Base-by-base conservation (phyloP, 1,140 invertebrate species). In the Drosophila arizonae region DNA sequence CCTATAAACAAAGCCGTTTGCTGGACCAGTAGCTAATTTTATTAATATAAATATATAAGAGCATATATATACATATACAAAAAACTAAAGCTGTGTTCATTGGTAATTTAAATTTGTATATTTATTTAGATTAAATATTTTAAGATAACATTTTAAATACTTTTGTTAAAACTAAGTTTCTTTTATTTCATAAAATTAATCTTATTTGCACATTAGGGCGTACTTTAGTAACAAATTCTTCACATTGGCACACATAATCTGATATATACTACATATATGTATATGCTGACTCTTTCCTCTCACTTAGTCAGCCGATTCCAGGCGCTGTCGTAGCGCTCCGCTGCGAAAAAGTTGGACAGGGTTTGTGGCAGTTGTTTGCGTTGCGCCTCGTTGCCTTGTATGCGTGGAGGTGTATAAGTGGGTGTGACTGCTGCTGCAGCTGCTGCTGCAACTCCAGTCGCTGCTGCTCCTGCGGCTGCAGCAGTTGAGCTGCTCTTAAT, bases 221-320 rank as follows among this genome's bases (percentile, higher is more conserved):
- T 48, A 48, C 21, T 48, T 48, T 11, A 6, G 15, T 13, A 10
- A 10, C 30, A 8, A 30, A 26, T 11, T 43, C 8, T 17, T 9
- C 17, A 21, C 21, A 45, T 24, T 24, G 21, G 21, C 21, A 24
- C 21, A 71, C 79, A 72, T 69, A 77, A 81, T 75, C 30, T 21
- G 11, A 26, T 51, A 30, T 24, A 24, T 52, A 24, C 45, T 17
- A 24, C 1, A 24, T 39, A 45, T 48, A 36, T 64, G 52, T 71
- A 45, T 45, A 39, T 55, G 28, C 13, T 54, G 51, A 24, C 43
- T 48, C 51, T 55, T 51, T 74, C 73, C 52, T 54, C 64, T 65
- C 66, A 70, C 55, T 87, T 79, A 61, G 79, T 87, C 79, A 82
- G 76, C 76, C 82, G 84, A 87, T 88, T 87, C 84, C 76, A 79